phyloP scores from a whole-genome alignment of 2,113 vertebrate species.

The Lycaon pictus region DNA sequence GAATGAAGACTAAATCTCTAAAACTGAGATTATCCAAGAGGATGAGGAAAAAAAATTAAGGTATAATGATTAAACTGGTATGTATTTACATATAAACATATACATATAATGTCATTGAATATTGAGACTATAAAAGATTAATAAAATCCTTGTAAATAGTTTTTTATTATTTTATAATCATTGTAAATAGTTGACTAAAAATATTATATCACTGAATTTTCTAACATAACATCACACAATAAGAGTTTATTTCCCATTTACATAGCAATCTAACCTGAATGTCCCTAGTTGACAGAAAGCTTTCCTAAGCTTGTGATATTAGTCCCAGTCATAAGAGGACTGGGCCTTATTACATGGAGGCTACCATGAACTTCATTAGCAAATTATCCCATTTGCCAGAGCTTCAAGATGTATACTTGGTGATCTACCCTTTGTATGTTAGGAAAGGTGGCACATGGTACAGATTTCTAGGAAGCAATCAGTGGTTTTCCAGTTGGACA shows the following conservation, averaged over 20 bases:
- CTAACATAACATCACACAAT: background rate
- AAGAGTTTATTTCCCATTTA: background rate
- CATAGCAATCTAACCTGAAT: background rate
- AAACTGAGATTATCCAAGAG: background rate
- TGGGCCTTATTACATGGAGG: background rate
- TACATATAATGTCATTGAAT: background rate
- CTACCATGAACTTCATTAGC: background rate
- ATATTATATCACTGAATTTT: background rate
- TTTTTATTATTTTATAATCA: background rate
- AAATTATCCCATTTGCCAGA: background rate
- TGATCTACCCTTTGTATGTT: background rate
- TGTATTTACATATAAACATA: background rate
- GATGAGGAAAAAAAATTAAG: conserved; percentile 1
- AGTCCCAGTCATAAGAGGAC: background rate
- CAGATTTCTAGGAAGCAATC: background rate
- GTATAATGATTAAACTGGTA: background rate
- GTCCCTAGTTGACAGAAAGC: background rate
- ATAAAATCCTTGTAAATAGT: background rate
- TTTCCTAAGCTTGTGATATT: background rate
- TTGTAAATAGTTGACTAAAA: background rate
- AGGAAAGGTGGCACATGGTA: background rate
- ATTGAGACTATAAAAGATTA: background rate
- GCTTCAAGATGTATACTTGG: background rate
- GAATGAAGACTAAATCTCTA: background rate
- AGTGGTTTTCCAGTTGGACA: background rate